phyloP scores from a whole-genome alignment of 1,140 invertebrate species.

The Cyclargus thomasi region DNA sequence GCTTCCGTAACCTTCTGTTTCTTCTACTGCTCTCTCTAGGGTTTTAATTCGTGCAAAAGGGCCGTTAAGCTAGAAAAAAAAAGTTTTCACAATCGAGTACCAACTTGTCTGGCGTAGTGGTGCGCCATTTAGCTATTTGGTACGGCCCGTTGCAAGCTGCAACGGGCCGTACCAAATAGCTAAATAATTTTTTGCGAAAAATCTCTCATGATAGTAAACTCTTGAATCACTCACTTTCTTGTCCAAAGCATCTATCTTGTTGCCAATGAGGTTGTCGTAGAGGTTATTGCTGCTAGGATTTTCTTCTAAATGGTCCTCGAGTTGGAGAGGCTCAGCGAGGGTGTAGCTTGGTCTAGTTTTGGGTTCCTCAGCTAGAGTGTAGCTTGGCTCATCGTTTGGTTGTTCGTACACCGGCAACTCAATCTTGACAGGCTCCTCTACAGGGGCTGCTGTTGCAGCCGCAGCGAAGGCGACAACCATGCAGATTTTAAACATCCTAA shows the following conservation, averaged over 20 bases:
- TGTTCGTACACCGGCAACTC: constrained; percentile 62
- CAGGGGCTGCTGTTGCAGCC: constrained; percentile 33
- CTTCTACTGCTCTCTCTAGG: constrained; percentile 46
- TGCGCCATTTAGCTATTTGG: not conserved
- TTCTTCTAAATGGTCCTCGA: constrained; percentile 45
- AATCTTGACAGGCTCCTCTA: constrained; percentile 50
- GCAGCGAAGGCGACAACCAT: constrained; percentile 28
- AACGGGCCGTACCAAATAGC: not conserved
- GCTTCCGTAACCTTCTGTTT: constrained; percentile 55
- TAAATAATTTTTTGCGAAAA: not conserved
- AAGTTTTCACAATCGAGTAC: not conserved
- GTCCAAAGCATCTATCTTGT: constrained; percentile 26
- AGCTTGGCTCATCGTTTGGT: constrained; percentile 30
- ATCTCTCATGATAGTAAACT: not conserved
- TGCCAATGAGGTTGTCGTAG: constrained; percentile 22
- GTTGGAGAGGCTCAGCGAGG: constrained; percentile 31
- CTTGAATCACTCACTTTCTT: constrained; percentile 16
- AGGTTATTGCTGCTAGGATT: constrained; percentile 20
- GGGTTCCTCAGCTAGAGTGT: constrained; percentile 37
- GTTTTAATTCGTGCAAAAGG: constrained; percentile 39
- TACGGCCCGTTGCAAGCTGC: not conserved
- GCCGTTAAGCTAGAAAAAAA: constrained; percentile 18
- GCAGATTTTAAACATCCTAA: constrained; percentile 40
- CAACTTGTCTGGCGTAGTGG: no score
- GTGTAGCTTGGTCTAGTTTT: constrained; percentile 26